Percentiles rank a stretch among this genome's conserved stretches.
phyloP scores from a whole-genome alignment of 2,888 invertebrate species.

The Boloria euphrosyne region DNA sequence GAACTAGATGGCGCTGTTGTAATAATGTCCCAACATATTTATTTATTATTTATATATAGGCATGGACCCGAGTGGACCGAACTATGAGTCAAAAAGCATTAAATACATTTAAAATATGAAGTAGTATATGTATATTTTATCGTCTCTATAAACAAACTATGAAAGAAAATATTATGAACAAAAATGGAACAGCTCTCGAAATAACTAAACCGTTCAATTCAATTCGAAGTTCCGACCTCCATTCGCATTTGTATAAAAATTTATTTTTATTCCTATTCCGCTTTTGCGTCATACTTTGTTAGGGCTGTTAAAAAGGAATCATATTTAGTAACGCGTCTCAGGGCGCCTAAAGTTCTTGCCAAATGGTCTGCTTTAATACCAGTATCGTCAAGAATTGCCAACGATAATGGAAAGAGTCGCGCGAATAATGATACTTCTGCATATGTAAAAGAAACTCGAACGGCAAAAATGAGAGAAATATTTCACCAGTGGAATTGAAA shows the following conservation, averaged over 20 bases:
- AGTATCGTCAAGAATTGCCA: conserved; percentile 64
- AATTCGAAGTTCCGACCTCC: conserved; percentile 29
- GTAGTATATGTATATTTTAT: not conserved
- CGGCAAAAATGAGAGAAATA: conserved; percentile 48
- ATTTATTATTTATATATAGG: too few relatives aligned
- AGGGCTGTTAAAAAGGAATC: conserved; percentile 39
- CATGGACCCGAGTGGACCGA: too few relatives aligned
- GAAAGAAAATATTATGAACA: not conserved
- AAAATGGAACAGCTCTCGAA: conserved; percentile 41
- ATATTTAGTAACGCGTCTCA: conserved; percentile 46
- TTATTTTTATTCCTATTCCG: conserved; percentile 37
- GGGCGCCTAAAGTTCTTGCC: conserved; percentile 61
- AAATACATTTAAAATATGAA: too few relatives aligned
- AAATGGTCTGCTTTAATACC: conserved; percentile 74
- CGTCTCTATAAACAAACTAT: not conserved
- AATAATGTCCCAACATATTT: too few relatives aligned
- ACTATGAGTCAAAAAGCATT: too few relatives aligned
- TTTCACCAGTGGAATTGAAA: conserved; percentile 46
- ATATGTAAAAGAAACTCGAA: conserved; percentile 31
- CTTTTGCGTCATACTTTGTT: conserved; percentile 36
- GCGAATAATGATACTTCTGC: conserved; percentile 28
- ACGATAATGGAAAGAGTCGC: conserved; percentile 40
- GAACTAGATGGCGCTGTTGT: too few relatives aligned
- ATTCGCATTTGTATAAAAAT: conserved; percentile 30
- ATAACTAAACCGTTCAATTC: conserved; percentile 35